Percentiles rank a stretch among this genome's conserved stretches.
These are phyloP conservation scores for Macrotrachela quadricornifera DNA, from an alignment of 1,140 invertebrate genomes.

Conservation along the genomic window DNA sequence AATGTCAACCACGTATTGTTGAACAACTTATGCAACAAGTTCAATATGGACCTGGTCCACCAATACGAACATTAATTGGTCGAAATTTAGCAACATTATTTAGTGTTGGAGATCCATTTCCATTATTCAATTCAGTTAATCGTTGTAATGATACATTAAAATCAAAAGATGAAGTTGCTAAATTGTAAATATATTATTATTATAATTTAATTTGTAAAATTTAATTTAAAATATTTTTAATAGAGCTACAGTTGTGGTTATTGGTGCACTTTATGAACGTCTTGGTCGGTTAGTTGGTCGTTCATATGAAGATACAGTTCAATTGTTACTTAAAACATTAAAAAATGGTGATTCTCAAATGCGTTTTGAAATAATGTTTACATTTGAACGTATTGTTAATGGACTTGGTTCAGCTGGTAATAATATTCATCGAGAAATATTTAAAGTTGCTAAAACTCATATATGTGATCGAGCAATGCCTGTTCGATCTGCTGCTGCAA, in stretches of 20 bases:
- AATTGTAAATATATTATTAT: constrained; percentile 43
- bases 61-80: constrained; percentile 71
- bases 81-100: constrained; percentile 79
- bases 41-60: constrained; percentile 62
- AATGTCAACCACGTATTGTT: constrained; percentile 78
- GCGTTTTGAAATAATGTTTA: constrained; percentile 83
- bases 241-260: constrained; percentile 12
- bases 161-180: constrained; percentile 87
- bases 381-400: constrained; percentile 58
- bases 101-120: constrained; percentile 83
- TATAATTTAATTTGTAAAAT: no score
- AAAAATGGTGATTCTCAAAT: constrained; percentile 84
- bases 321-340: constrained; percentile 66
- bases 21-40: constrained; percentile 72
- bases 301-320: constrained; percentile 88
- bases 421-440: constrained; percentile 75
- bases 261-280: constrained; percentile 91
- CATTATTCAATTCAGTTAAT: constrained; percentile 88
- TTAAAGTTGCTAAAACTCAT: constrained; percentile 60
- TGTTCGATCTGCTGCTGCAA: constrained; percentile 46
- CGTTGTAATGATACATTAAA: constrained; percentile 91
- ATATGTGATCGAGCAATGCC: constrained; percentile 69
- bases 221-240: no score
- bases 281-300: constrained; percentile 91
- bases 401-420: constrained; percentile 68